These are phyloP conservation scores for Galaxias olidus DNA, from an alignment of 2,797 vertebrate species.

Conservation along the genomic window DNA sequence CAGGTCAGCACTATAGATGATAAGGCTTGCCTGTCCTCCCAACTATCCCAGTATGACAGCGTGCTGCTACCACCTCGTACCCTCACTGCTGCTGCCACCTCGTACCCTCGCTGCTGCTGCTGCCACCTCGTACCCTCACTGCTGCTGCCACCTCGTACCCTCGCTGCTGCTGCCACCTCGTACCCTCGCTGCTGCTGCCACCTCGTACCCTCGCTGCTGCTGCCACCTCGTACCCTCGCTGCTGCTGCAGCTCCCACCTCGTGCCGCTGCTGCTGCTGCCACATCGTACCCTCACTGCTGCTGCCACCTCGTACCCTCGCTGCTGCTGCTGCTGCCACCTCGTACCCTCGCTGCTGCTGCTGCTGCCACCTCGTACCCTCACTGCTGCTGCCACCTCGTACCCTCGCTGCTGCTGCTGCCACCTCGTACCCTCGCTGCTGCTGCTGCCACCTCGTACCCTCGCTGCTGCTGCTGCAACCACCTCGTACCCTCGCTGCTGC, in stretches of 20 bases:
- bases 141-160: too few species aligned
- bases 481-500: background rate
- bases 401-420: background rate
- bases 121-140: background rate
- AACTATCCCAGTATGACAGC: background rate
- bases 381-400: background rate
- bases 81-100: background rate
- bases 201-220: too few species aligned
- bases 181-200: background rate
- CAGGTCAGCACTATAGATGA: too few species aligned
- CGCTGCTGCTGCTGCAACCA: background rate
- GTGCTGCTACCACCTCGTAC: background rate
- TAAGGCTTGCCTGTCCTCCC: background rate
- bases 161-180: background rate
- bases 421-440: too few species aligned
- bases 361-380: too few species aligned
- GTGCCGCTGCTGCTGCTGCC: too few species aligned
- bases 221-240: background rate
- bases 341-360: background rate
- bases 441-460: background rate
- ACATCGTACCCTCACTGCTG: background rate
- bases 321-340: background rate
- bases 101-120: too few species aligned
- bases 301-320: background rate
- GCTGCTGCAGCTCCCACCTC: too few species aligned